Evolutionary conservation across 1,140 invertebrate genomes (phyloP).

Genomic region (Dinothrombium tinctorium): DNA sequence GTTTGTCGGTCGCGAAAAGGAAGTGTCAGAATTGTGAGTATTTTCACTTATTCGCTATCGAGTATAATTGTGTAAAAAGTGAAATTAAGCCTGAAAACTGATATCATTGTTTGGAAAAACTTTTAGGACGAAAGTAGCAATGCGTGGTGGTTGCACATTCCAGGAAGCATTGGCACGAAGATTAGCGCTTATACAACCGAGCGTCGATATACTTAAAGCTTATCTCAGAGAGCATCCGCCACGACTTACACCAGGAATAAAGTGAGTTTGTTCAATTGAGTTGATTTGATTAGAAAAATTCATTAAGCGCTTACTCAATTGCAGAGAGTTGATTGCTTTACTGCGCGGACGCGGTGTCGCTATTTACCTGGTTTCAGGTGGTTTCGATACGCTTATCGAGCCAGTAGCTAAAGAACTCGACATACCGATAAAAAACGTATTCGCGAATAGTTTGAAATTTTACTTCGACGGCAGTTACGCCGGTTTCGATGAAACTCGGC

Average conservation of each 20-base stretch:
- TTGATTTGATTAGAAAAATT: neutral
- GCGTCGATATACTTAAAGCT: constrained; percentile 41
- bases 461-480: constrained; percentile 71
- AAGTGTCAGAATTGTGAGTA: constrained; percentile 60
- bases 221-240: constrained; percentile 48
- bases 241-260: constrained; percentile 55
- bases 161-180: constrained; percentile 55
- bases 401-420: constrained; percentile 55
- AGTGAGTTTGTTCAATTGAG: constrained; percentile 29
- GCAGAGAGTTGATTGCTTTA: constrained; percentile 45
- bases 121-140: constrained; percentile 76
- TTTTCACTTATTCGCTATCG: too few species aligned
- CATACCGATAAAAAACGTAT: constrained; percentile 55
- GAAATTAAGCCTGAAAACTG: too few species aligned
- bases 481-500: constrained; percentile 71
- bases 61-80: too few species aligned
- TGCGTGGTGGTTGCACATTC: constrained; percentile 81
- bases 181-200: constrained; percentile 64
- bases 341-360: constrained; percentile 44
- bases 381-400: constrained; percentile 64
- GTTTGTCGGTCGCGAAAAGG: constrained; percentile 68
- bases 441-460: constrained; percentile 76
- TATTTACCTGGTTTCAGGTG: constrained; percentile 81
- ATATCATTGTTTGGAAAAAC: too few species aligned
- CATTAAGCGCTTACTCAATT: neutral